phyloP scores from a whole-genome alignment of 2,888 invertebrate genomes.

The Leptopterna dolabrata region DNA sequence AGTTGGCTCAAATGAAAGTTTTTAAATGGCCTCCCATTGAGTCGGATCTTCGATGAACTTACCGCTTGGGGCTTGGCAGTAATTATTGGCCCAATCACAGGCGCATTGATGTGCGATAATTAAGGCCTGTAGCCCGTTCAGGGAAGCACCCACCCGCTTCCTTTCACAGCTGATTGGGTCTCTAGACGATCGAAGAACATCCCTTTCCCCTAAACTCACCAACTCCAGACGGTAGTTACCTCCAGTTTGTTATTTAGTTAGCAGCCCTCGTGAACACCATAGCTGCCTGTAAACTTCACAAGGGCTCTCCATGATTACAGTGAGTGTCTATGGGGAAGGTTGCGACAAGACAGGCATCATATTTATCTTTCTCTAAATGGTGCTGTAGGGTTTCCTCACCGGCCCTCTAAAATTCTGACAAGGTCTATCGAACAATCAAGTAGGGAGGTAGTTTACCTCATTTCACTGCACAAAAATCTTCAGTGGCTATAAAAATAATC shows the following conservation, averaged over 20 bases:
- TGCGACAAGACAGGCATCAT: background rate
- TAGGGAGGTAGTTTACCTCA: too few relatives aligned
- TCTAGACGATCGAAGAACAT: background rate
- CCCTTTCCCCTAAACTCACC: background rate
- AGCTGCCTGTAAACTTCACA: background rate
- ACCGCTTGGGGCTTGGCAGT: background rate
- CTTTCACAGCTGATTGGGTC: conserved; percentile 29
- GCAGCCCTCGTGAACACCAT: background rate
- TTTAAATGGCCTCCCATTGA: background rate
- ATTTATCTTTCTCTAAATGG: background rate
- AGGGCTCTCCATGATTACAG: background rate
- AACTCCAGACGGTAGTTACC: background rate
- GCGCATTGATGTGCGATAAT: conserved; percentile 26
- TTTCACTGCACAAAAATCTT: too few relatives aligned
- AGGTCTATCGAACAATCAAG: too few relatives aligned
- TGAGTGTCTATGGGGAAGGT: background rate
- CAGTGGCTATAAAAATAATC: too few relatives aligned
- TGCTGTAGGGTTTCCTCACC: background rate
- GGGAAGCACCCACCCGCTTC: background rate
- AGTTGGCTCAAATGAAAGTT: background rate
- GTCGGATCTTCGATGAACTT: background rate
- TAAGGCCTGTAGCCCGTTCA: background rate
- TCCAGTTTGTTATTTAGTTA: background rate
- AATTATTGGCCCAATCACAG: conserved; percentile 44
- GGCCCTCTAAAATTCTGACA: background rate